A percentile compares a stretch with the other conserved stretches of the same genome.
Conservation (phyloP, 2,113 vertebrate genomes). For the Protobothrops mucrosquamatus region DNA sequence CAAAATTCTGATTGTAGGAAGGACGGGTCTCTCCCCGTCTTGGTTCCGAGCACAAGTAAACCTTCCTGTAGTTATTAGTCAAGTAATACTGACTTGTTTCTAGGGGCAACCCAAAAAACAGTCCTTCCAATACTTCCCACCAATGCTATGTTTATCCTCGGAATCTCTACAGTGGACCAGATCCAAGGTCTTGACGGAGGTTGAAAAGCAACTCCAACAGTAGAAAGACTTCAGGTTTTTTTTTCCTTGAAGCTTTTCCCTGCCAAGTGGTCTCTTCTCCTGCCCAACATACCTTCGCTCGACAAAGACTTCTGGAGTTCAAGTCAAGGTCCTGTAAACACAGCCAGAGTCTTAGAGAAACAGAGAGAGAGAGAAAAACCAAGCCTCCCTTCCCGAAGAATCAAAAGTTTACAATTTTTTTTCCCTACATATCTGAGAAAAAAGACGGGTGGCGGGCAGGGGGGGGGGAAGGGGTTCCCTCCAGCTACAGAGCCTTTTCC, state of each 20-base stretch:
- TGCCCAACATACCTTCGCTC: not conserved
- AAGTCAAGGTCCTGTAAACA: conserved; percentile 42
- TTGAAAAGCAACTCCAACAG: not conserved
- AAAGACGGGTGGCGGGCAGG: not conserved
- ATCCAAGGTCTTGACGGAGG: not conserved
- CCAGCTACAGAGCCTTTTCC: not conserved
- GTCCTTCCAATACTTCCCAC: not conserved
- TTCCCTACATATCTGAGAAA: not conserved
- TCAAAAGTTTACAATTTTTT: conserved; percentile 18
- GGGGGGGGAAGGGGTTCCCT: not conserved
- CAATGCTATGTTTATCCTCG: not conserved
- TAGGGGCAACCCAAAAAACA: not conserved
- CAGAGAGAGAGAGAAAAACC: conserved; percentile 18
- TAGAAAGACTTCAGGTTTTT: not conserved
- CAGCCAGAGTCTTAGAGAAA: conserved; percentile 8
- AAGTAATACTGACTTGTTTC: not conserved
- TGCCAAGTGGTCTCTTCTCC: not conserved
- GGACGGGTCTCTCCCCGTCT: not conserved
- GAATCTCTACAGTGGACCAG: not conserved
- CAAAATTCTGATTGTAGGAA: not conserved
- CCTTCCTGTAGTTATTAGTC: not conserved
- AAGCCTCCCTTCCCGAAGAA: conserved; percentile 4
- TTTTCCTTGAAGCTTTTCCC: not conserved
- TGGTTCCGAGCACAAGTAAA: not conserved
- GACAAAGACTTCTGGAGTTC: conserved; percentile 14